Percentiles rank a stretch among this genome's conserved stretches.
Conservation (phyloP, 2,797 vertebrate genomes). For the Amniataba percoides region DNA sequence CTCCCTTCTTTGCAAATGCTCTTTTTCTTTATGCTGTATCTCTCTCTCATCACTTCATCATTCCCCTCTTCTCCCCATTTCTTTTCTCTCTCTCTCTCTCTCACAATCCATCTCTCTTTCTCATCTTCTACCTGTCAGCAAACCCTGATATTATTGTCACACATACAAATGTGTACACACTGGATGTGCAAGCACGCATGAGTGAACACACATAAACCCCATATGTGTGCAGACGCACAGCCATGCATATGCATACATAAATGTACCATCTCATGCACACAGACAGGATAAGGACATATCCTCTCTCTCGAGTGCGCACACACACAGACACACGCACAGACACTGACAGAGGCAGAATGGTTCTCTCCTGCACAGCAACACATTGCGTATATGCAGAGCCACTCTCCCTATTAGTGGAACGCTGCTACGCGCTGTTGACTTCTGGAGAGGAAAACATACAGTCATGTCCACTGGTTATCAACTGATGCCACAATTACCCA, state of each 20-base stretch:
- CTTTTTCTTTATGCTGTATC: constrained; percentile 49
- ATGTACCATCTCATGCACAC: constrained; percentile 53
- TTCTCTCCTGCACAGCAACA: constrained; percentile 84
- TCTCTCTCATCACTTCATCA: constrained; percentile 50
- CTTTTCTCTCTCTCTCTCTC: not conserved
- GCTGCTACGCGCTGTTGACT: constrained; percentile 81
- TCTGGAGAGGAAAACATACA: constrained; percentile 81
- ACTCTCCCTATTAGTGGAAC: constrained; percentile 85
- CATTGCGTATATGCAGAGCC: constrained; percentile 83
- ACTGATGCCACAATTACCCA: constrained; percentile 70
- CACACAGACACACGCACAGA: constrained; percentile 46
- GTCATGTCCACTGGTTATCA: constrained; percentile 74
- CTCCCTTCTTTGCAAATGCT: constrained; percentile 52
- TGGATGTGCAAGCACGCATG: constrained; percentile 39
- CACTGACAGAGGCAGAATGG: constrained; percentile 58
- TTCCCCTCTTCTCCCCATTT: constrained; percentile 22
- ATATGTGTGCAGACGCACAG: constrained; percentile 40
- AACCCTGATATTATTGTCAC: constrained; percentile 51
- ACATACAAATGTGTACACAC: constrained; percentile 41
- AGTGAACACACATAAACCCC: constrained; percentile 33
- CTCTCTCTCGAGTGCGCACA: constrained; percentile 24
- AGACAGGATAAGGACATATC: constrained; percentile 39
- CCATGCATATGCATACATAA: constrained; percentile 52
- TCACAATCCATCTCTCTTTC: constrained; percentile 21
- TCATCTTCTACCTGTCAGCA: constrained; percentile 56